These are phyloP conservation scores for Macroglossus sobrinus DNA, from an alignment of 2,113 vertebrate species.

Conservation along the genomic window DNA sequence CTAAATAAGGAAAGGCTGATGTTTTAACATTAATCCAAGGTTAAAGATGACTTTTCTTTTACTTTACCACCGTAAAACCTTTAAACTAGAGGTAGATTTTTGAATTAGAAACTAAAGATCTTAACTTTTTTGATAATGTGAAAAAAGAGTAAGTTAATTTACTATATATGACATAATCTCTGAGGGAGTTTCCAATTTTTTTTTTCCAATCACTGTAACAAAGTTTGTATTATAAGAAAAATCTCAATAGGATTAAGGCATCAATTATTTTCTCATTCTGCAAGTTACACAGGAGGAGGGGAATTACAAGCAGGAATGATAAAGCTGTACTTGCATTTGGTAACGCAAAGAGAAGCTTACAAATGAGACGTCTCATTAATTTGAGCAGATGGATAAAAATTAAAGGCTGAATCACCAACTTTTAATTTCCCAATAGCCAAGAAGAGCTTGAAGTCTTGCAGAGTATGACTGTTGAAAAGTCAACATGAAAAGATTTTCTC, in stretches of 20 bases:
- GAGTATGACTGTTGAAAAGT: constrained; percentile 85
- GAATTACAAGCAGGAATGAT: constrained; percentile 78
- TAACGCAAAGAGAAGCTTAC: constrained; percentile 84
- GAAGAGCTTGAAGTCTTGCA: constrained; percentile 85
- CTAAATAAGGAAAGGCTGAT: background rate
- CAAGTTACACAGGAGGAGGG: constrained; percentile 78
- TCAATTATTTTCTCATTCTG: constrained; percentile 78
- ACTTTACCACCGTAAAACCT: background rate
- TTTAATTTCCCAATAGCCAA: constrained; percentile 89
- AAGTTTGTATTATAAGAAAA: constrained; percentile 68
- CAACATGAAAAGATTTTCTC: constrained; percentile 85
- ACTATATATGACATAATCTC: constrained; percentile 45
- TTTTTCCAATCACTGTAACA: background rate
- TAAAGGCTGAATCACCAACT: constrained; percentile 90
- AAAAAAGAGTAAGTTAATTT: constrained; percentile 47
- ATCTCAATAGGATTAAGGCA: constrained; percentile 67
- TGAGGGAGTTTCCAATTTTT: constrained; percentile 63
- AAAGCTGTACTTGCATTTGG: constrained; percentile 80
- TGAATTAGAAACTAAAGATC: constrained; percentile 7
- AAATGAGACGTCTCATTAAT: constrained; percentile 88
- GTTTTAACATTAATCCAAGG: background rate
- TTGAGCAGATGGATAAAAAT: constrained; percentile 93
- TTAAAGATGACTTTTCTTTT: background rate
- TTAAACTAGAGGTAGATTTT: constrained; percentile 2
- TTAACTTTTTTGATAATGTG: constrained; percentile 21